These are phyloP conservation scores for Epicauta chinensis DNA, from an alignment of 1,140 invertebrate species.

Conservation along the genomic window DNA sequence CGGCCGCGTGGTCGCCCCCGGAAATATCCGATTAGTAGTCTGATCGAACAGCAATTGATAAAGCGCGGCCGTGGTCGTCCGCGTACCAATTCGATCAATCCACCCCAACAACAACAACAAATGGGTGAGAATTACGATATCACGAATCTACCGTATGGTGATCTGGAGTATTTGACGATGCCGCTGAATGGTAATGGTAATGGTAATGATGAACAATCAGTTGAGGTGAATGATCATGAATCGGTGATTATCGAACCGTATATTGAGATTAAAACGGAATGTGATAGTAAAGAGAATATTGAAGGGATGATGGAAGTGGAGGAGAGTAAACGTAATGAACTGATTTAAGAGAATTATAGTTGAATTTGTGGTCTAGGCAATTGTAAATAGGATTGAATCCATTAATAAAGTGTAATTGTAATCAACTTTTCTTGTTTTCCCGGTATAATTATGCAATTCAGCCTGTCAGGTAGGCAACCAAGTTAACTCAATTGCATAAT, in stretches of 20 bases:
- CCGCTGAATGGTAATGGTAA: constrained; percentile 8
- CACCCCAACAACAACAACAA: background rate
- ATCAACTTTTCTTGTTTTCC: too few species aligned
- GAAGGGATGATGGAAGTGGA: background rate
- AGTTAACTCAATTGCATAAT: too few species aligned
- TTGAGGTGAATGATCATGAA: constrained; percentile 1
- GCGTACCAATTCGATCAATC: background rate
- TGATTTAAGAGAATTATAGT: too few species aligned
- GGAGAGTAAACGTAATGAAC: too few species aligned
- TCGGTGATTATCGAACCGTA: constrained; percentile 30
- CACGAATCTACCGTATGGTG: constrained; percentile 50
- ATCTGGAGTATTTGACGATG: constrained; percentile 50
- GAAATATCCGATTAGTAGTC: background rate
- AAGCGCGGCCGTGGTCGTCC: constrained; percentile 6
- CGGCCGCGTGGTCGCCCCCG: constrained; percentile 3
- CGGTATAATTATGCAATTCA: too few species aligned
- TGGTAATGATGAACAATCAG: constrained; percentile 2
- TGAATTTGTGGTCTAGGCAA: too few species aligned
- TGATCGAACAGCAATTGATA: background rate
- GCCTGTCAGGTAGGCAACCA: too few species aligned
- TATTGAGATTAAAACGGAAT: constrained; percentile 33
- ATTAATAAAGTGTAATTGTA: too few species aligned
- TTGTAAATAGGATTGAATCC: too few species aligned
- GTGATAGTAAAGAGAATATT: constrained; percentile 3
- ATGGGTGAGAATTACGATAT: constrained; percentile 47